phyloP scores from a whole-genome alignment of 2,888 invertebrate species.

The Neria commutata region DNA sequence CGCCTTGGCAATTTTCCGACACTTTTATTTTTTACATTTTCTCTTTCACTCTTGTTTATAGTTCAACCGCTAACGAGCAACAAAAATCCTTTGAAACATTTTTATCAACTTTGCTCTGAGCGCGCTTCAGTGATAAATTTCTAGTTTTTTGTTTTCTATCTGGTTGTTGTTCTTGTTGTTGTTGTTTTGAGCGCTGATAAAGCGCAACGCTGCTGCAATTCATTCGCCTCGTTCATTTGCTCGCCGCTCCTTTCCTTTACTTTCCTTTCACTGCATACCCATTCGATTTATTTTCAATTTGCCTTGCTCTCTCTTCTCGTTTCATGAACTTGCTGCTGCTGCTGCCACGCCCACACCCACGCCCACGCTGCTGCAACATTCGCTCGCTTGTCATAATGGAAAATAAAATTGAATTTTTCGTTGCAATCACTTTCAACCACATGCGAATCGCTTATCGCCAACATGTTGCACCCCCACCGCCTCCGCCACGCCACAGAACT shows the following conservation, averaged over 20 bases:
- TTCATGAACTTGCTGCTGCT: constrained; percentile 14
- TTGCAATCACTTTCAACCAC: constrained; percentile 20
- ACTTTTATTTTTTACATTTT: too few relatives aligned
- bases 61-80: too few relatives aligned
- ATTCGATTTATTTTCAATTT: constrained; percentile 56
- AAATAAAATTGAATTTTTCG: constrained; percentile 52
- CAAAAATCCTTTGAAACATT: too few relatives aligned
- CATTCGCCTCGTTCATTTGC: neutral
- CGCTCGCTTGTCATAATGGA: constrained; percentile 45
- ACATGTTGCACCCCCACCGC: too few relatives aligned
- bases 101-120: too few relatives aligned
- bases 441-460: constrained; percentile 16
- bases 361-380: constrained; percentile 8
- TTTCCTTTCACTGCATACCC: constrained; percentile 30
- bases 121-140: too few relatives aligned
- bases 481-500: constrained; percentile 68
- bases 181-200: too few relatives aligned
- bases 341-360: constrained; percentile 2
- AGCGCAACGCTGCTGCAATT: neutral
- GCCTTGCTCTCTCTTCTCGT: constrained; percentile 44
- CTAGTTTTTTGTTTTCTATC: too few relatives aligned
- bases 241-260: neutral
- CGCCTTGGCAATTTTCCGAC: too few relatives aligned
- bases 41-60: too few relatives aligned
- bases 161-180: too few relatives aligned